These are phyloP conservation scores for Chaetodon auriga DNA, from an alignment of 2,113 vertebrate species.

Conservation along the genomic window DNA sequence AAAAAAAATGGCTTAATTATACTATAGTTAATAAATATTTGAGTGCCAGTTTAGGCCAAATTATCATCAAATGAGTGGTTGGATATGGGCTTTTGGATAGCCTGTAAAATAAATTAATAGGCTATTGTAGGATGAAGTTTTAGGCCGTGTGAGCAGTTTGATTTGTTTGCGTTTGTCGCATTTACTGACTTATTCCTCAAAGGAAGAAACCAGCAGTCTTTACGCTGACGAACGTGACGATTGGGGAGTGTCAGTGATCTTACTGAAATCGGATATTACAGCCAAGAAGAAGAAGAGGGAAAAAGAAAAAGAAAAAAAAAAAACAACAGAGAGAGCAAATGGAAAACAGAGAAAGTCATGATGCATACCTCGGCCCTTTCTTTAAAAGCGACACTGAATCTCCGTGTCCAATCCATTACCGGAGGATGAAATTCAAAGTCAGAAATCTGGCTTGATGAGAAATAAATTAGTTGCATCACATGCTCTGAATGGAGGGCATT, in stretches of 20 bases:
- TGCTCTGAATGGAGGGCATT: conserved; percentile 53
- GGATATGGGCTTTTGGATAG: background rate
- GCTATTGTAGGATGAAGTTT: background rate
- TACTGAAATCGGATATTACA: conserved; percentile 76
- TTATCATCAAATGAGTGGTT: background rate
- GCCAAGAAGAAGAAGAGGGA: background rate
- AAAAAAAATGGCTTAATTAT: background rate
- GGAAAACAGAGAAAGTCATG: conserved; percentile 73
- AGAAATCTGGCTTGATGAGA: conserved; percentile 78
- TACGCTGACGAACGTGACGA: conserved; percentile 65
- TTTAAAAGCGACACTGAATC: conserved; percentile 80
- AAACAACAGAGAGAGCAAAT: conserved; percentile 62
- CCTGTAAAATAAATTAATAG: background rate
- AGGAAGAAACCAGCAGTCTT: conserved; percentile 15
- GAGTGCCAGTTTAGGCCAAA: background rate
- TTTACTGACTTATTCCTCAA: background rate
- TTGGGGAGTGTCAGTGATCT: conserved; percentile 61
- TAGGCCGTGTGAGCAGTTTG: background rate
- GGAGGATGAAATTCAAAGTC: conserved; percentile 78
- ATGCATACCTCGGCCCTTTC: conserved; percentile 68
- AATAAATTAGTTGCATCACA: conserved; percentile 80
- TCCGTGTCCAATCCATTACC: conserved; percentile 84
- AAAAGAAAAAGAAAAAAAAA: background rate
- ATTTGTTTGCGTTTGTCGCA: conserved; percentile 5
- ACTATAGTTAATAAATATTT: background rate